These are phyloP conservation scores for Mayetiola destructor DNA, from an alignment of 2,888 invertebrate species.

Conservation along the genomic window DNA sequence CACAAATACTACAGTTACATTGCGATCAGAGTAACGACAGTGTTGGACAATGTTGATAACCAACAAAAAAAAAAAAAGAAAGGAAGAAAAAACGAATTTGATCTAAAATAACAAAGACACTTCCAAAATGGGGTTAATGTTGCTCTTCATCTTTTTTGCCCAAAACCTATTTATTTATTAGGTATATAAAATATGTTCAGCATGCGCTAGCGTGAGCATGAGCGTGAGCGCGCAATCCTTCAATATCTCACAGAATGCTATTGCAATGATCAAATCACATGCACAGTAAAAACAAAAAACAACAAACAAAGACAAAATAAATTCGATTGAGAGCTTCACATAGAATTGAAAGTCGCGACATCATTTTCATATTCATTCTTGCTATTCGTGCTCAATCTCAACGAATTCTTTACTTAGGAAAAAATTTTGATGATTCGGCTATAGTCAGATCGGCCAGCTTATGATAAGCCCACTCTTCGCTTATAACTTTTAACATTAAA, in stretches of 20 bases:
- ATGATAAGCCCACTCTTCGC: constrained; percentile 6
- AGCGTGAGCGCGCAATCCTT: too few species aligned
- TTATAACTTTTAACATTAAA: too few species aligned
- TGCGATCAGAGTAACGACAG: not conserved
- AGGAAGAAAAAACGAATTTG: not conserved
- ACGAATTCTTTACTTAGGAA: not conserved
- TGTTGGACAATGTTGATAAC: not conserved
- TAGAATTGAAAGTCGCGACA: constrained; percentile 9
- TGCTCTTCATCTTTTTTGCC: not conserved
- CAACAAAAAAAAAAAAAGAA: not conserved
- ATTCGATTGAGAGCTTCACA: not conserved
- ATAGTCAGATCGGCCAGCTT: not conserved
- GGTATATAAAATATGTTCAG: not conserved
- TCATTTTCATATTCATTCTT: constrained; percentile 13
- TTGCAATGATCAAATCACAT: too few species aligned
- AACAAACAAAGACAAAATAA: not conserved
- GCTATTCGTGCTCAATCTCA: not conserved
- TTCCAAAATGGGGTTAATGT: constrained; percentile 7
- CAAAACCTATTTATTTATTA: constrained; percentile 6
- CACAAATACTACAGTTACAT: not conserved
- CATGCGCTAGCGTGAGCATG: not conserved
- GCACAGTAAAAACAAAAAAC: too few species aligned
- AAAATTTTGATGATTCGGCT: constrained; percentile 1
- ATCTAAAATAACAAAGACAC: constrained; percentile 8
- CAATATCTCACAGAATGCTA: too few species aligned